Evolutionary conservation across 1,140 invertebrate genomes (phyloP).

Genomic region (Homarus americanus): DNA sequence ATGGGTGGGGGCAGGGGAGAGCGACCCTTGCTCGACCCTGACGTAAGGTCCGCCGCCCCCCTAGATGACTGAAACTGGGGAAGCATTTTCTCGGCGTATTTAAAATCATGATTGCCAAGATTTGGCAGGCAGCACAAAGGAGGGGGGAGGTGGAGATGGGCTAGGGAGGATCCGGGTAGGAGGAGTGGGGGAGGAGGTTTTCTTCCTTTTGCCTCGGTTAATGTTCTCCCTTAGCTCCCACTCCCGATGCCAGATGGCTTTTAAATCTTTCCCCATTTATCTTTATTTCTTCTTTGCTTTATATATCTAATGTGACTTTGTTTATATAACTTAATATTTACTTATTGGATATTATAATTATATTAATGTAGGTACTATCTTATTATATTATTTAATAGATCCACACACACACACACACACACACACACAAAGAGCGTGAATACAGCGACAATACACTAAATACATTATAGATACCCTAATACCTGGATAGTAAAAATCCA

Average conservation of each 20-base stretch:
- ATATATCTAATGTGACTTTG: no score
- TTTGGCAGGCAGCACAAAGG: conserved; percentile 62
- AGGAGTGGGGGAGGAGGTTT: conserved; percentile 8
- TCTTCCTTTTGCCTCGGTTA: not conserved
- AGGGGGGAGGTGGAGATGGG: not conserved
- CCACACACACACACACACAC: not conserved
- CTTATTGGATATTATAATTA: no score
- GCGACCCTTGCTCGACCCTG: conserved; percentile 22
- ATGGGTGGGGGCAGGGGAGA: not conserved
- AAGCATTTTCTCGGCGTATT: conserved; percentile 61
- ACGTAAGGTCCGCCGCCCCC: not conserved
- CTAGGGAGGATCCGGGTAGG: not conserved
- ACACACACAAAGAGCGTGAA: not conserved
- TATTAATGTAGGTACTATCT: not conserved
- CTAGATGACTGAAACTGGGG: conserved; percentile 45
- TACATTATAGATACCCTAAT: no score
- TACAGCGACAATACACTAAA: no score
- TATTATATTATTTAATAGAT: not conserved
- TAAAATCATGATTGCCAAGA: conserved; percentile 72
- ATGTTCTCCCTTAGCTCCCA: not conserved
- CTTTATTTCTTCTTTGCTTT: not conserved
- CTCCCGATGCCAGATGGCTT: not conserved
- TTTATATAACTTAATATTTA: no score
- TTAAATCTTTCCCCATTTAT: not conserved
- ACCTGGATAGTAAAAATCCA: no score